Percentiles rank a stretch among this genome's conserved stretches.
phyloP scores from a whole-genome alignment of 1,140 invertebrate species.

The Drosophila bipectinata region DNA sequence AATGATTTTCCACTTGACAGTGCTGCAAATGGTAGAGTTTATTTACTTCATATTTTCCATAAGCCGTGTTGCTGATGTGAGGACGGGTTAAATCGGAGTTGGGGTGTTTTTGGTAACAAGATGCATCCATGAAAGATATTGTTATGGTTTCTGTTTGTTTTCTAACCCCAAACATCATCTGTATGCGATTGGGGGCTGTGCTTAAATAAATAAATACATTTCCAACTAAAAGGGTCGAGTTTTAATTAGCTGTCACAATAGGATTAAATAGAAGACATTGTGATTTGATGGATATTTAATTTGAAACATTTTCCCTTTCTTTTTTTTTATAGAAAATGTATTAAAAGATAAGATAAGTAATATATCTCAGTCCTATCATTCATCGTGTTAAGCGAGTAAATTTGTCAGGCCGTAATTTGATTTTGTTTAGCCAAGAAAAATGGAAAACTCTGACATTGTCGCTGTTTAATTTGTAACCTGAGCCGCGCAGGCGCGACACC shows the following conservation, averaged over 20 bases:
- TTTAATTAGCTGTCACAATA: constrained; percentile 39
- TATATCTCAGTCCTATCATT: not conserved
- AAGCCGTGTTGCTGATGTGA: constrained; percentile 20
- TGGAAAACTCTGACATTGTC: constrained; percentile 10
- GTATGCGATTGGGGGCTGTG: constrained; percentile 15
- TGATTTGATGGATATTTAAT: not conserved
- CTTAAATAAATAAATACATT: constrained; percentile 49
- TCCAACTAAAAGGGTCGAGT: constrained; percentile 13
- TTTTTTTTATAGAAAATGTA: not conserved
- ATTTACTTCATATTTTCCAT: constrained; percentile 49
- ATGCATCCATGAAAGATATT: constrained; percentile 18
- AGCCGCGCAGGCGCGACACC: constrained; percentile 48
- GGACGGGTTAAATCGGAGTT: not conserved
- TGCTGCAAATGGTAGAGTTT: constrained; percentile 51
- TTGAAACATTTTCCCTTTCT: not conserved
- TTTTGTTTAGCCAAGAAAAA: constrained; percentile 44
- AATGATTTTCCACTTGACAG: constrained; percentile 62
- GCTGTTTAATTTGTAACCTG: constrained; percentile 61
- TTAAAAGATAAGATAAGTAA: constrained; percentile 1
- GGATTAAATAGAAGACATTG: constrained; percentile 2
- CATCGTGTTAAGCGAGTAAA: constrained; percentile 39
- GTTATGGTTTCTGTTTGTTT: constrained; percentile 55
- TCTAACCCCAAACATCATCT: constrained; percentile 32
- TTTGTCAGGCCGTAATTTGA: constrained; percentile 51
- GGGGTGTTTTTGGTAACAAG: constrained; percentile 23